Percentiles rank a stretch among this genome's conserved stretches.
Evolutionary conservation across 2,797 vertebrate species (phyloP).

Genomic region (Aulostomus chinensis): DNA sequence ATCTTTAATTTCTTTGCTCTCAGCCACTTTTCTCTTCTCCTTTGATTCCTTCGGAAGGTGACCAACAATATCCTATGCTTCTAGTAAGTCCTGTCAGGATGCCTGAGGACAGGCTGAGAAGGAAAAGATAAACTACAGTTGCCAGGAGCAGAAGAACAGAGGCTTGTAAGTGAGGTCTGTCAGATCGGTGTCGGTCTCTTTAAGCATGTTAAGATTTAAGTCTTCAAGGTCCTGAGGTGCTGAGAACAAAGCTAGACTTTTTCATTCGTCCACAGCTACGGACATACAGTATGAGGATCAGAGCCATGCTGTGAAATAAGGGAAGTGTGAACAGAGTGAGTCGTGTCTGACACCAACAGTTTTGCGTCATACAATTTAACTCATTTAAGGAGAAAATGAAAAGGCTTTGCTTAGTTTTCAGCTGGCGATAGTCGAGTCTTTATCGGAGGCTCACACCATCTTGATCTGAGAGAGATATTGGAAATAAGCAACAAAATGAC

Average conservation of each 20-base stretch:
- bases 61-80: slow-evolving; percentile 11
- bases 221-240: slow-evolving; percentile 8
- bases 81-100: slow-evolving; percentile 5
- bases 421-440: too few relatives aligned
- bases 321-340: too few relatives aligned
- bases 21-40: neutral
- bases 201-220: slow-evolving; percentile 22
- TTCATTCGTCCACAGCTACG: slow-evolving; percentile 29
- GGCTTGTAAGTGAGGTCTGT: slow-evolving; percentile 6
- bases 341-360: too few relatives aligned
- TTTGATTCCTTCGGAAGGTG: slow-evolving; percentile 13
- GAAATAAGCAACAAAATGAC: too few relatives aligned
- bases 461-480: too few relatives aligned
- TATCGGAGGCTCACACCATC: too few relatives aligned
- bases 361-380: too few relatives aligned
- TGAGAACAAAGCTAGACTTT: slow-evolving; percentile 30
- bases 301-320: too few relatives aligned
- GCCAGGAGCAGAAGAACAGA: slow-evolving; percentile 2
- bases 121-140: slow-evolving; percentile 8
- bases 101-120: slow-evolving; percentile 20
- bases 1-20: slow-evolving; percentile 26
- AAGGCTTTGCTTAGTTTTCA: too few relatives aligned
- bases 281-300: slow-evolving; percentile 27
- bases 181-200: slow-evolving; percentile 29
- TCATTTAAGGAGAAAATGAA: too few relatives aligned